Conservation (phyloP, 2,797 vertebrate genomes). For the Aphelocoma californica region DNA sequence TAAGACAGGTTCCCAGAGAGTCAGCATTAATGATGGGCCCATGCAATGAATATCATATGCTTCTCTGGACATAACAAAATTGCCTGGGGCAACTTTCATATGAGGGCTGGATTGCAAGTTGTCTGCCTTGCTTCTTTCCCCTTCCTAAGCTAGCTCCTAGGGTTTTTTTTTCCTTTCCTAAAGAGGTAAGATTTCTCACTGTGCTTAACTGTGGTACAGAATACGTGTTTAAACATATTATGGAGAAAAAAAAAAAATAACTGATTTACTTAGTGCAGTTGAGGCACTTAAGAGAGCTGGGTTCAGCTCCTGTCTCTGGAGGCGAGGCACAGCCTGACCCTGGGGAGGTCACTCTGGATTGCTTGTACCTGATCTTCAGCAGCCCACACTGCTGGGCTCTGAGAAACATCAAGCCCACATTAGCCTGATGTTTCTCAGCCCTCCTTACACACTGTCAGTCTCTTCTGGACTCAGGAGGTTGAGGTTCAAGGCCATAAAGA, state of each 20-base stretch:
- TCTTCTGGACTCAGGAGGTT: not conserved
- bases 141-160: not conserved
- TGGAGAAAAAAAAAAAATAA: not conserved
- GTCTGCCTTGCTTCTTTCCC: conserved; percentile 13
- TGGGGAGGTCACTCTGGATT: not conserved
- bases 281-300: not conserved
- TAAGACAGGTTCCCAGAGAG: conserved; percentile 55
- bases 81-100: conserved; percentile 48
- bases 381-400: not conserved
- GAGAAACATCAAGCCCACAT: not conserved
- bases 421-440: not conserved
- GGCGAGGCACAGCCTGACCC: not conserved
- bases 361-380: not conserved
- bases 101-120: conserved; percentile 20
- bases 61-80: conserved; percentile 54
- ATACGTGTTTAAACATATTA: not conserved
- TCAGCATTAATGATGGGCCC: conserved; percentile 57
- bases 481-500: not conserved
- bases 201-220: not conserved
- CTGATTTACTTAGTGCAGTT: not conserved
- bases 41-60: conserved; percentile 59
- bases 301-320: not conserved
- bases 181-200: not conserved
- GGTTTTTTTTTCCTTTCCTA: not conserved
- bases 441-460: not conserved